Conservation (phyloP, 2,888 invertebrate species). For the Malachius bipustulatus region DNA sequence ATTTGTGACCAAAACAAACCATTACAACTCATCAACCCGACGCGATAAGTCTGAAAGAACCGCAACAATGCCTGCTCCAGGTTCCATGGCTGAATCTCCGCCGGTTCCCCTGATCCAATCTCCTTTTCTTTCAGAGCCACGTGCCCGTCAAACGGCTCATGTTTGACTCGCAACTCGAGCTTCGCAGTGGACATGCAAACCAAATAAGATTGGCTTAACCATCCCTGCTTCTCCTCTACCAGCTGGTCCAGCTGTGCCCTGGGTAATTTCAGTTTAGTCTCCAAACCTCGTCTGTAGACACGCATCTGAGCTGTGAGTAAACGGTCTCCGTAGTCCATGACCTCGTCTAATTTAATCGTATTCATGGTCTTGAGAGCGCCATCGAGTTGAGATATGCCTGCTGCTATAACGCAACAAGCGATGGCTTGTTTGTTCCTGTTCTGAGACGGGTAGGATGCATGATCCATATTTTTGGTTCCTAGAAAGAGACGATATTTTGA, state of each 20-base stretch:
- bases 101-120: too few species aligned
- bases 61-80: too few species aligned
- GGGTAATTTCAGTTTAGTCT: constrained; percentile 5
- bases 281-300: too few species aligned
- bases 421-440: constrained; percentile 41
- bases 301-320: too few species aligned
- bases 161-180: too few species aligned
- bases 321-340: constrained; percentile 52
- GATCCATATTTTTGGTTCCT: constrained; percentile 26
- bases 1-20: neutral
- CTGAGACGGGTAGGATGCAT: constrained; percentile 27
- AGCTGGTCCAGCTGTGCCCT: constrained; percentile 3
- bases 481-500: constrained; percentile 10
- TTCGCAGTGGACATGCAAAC: too few species aligned
- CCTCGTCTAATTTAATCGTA: constrained; percentile 44
- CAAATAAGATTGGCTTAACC: too few species aligned
- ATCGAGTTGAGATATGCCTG: constrained; percentile 47
- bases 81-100: too few species aligned
- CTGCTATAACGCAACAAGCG: constrained; percentile 45
- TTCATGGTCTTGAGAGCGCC: constrained; percentile 46
- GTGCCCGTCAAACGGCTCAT: too few species aligned
- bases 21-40: neutral
- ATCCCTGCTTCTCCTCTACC: neutral
- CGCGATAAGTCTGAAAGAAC: neutral
- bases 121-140: too few species aligned